phyloP scores from a whole-genome alignment of 2,797 vertebrate species.

The Gouania willdenowi region DNA sequence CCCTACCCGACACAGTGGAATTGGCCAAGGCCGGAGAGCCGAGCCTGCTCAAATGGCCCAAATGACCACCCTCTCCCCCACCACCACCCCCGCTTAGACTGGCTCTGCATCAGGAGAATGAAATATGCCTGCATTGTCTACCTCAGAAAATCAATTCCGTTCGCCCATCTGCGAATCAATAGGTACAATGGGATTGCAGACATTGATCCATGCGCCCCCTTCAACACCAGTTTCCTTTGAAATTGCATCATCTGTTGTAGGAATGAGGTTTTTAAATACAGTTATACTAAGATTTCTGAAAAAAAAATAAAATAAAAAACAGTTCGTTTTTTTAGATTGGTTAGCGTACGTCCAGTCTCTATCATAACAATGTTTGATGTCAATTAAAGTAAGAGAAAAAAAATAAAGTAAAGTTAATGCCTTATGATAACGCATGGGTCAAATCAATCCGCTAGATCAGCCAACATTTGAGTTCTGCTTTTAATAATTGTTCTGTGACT shows the following conservation, averaged over 20 bases:
- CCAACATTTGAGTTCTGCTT: constrained; percentile 63
- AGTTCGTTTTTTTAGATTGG: constrained; percentile 51
- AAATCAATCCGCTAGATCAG: constrained; percentile 58
- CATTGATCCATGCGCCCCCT: constrained; percentile 58
- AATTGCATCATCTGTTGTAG: constrained; percentile 53
- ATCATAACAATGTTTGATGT: constrained; percentile 70
- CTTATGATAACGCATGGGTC: constrained; percentile 81
- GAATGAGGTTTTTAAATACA: constrained; percentile 33
- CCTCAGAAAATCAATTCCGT: constrained; percentile 82
- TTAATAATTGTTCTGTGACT: constrained; percentile 74
- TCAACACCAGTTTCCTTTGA: constrained; percentile 54
- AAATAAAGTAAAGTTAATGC: constrained; percentile 73
- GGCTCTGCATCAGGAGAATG: constrained; percentile 72
- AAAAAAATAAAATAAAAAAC: constrained; percentile 28
- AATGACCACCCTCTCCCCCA: constrained; percentile 59
- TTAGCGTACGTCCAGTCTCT: constrained; percentile 72
- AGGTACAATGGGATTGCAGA: constrained; percentile 77
- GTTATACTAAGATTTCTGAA: constrained; percentile 25
- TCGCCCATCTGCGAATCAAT: constrained; percentile 74
- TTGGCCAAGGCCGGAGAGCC: constrained; percentile 47
- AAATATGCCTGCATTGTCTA: constrained; percentile 81
- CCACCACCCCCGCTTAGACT: constrained; percentile 43
- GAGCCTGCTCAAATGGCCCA: constrained; percentile 61
- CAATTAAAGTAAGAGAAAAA: too few relatives aligned
- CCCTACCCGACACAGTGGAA: constrained; percentile 40